Base-by-base conservation (phyloP, 2,888 invertebrate species). In the Diarsia rubi region DNA sequence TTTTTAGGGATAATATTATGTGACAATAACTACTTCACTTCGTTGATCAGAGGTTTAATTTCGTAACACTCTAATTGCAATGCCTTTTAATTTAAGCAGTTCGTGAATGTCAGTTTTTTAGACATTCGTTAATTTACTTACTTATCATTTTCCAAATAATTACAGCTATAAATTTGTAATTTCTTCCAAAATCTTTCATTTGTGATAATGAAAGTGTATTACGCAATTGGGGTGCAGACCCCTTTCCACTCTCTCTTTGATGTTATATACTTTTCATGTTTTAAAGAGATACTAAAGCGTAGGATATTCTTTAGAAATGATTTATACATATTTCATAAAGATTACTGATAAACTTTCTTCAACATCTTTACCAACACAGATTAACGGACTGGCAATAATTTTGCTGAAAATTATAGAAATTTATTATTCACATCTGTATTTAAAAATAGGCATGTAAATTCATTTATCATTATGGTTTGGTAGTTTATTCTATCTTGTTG, bases 311-410 rank as follows among this genome's bases (percentile, higher is more conserved):
- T 63, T 12, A n/a, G 16, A 37, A 37, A 69, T 19, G 31, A 47
- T 69, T 45, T 45, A 45, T n/a, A n/a, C n/a, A n/a, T 12, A 16
- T 31, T 52, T 52, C 24, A 69, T 11, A 45, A 62, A 63, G 47
- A 74, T 64, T 31, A 63, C 45, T 57, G n/a, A 37, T 37, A 9
- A 57, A 59, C 8, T 54, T 52, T 67, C 37, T 54, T 47, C 21
- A 44, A 42, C 42, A 47, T 27, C 52, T 74, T 68, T 47, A 45
- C 24, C 5, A 42, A 16, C 14, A 64, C 14, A 27, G 27, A 76
- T 65, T 42, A 49, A 24, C n/a, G 1, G 8, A 37, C 21, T 45
- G 27, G 8, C 24, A 24, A 49, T 59, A 73, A 47, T 44, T 2
- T 24, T 27, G 14, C 57, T 47, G n/a, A 45, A 27, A 63, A 57